phyloP scores from a whole-genome alignment of 2,797 vertebrate species.

The Columba guinea region DNA sequence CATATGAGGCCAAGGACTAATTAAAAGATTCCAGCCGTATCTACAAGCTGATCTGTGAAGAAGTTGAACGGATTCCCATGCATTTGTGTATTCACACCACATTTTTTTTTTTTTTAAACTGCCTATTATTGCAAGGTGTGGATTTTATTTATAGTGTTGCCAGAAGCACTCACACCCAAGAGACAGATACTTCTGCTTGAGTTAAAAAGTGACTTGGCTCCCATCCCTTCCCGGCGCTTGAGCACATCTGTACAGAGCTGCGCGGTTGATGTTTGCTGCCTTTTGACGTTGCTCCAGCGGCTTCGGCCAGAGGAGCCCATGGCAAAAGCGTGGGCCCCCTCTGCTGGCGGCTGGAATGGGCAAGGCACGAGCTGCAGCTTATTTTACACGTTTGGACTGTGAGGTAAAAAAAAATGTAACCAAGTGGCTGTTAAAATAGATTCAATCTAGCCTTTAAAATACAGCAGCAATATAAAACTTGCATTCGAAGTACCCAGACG shows the following conservation, averaged over 20 bases:
- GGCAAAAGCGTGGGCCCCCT: constrained; percentile 69
- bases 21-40: constrained; percentile 31
- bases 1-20: background rate
- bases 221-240: background rate
- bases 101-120: background rate
- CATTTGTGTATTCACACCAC: background rate
- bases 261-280: background rate
- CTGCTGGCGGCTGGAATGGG: constrained; percentile 57
- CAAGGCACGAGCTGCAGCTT: background rate
- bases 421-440: background rate
- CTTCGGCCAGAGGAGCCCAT: background rate
- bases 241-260: background rate
- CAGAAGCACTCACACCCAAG: background rate
- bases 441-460: background rate
- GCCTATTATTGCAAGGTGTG: background rate
- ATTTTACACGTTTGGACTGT: background rate
- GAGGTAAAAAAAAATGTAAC: background rate
- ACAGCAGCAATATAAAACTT: background rate
- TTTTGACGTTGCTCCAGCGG: accelerated
- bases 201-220: background rate
- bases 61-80: constrained; percentile 3
- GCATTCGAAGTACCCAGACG: background rate
- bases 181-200: background rate
- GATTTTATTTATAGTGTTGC: constrained; percentile 30
- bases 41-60: background rate